Evolutionary conservation across 2,797 vertebrate genomes (phyloP), one percentile per base, ranked within the genome.

Genomic region (Gambusia yucatana): DNA sequence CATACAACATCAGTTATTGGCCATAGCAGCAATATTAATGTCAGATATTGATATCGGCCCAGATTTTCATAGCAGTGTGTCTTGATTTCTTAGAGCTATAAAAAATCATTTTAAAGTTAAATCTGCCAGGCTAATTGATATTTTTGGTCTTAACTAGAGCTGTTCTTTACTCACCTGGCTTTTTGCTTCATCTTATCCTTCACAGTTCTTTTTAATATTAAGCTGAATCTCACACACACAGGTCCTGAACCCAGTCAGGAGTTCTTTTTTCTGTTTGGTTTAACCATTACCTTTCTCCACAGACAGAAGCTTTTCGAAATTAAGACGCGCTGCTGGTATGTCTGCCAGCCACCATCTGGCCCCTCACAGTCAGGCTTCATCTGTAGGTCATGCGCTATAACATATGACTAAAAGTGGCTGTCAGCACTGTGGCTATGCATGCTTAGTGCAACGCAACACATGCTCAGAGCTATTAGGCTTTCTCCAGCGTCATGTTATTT

Each of bases 401-500:
- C 78, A 75, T 75, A 84, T 92, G 89, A 91, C 73, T 84, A 36
- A 39, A 73, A 86, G 82, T 81, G 59, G 85, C 84, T 88, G 91
- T 89, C 89, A 88, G 87, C 80, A 2, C 80, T 22, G 74, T 4
- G 74, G 76, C 85, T 46, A 69, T 81, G 74, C 80, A 87, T 77
- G 86, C 81, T 71, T 28, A 73, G 78, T 52, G 75, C 85, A 87
- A 85, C 83, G 73, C 78, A 86, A 82, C 91, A 89, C 90, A 91
- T 87, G 89, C 88, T 88, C 76, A 2, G 65, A 79, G 92, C 92
- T 82, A 50, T 87, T 88, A 87, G 81, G 76, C 88, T 83, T 86
- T 84, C 89, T 90, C 86, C 80, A 82, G 79, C 71, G 78, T 92
- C 91, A 91, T 52, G 71, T 86, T 92, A 88, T 92, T 88, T 90